Percentiles rank a stretch among this genome's conserved stretches.
Evolutionary conservation across 2,797 vertebrate species (phyloP).

Genomic region (Eulemur albifrons): DNA sequence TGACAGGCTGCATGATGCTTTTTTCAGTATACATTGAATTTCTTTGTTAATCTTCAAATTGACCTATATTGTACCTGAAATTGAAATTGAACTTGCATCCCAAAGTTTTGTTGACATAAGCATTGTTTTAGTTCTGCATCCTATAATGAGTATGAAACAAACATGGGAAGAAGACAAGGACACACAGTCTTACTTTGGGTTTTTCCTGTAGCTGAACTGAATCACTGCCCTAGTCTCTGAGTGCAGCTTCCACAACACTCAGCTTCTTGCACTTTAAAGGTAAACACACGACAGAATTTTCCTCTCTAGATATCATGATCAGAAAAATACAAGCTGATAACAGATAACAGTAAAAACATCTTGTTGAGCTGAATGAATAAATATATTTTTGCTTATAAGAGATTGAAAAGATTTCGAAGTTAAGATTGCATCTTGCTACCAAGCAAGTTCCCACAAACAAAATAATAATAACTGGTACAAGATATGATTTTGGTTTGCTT

Average conservation of each 20-base stretch:
- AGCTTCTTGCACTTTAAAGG: not conserved
- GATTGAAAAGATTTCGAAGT: not conserved
- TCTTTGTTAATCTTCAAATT: slow-evolving; percentile 37
- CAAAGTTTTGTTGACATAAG: not conserved
- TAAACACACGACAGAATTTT: not conserved
- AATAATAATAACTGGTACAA: not conserved
- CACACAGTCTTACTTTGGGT: not conserved
- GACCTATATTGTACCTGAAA: not conserved
- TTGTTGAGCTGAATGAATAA: not conserved
- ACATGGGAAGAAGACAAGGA: not conserved
- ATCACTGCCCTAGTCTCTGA: not conserved
- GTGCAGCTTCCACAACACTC: not conserved
- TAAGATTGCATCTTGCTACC: not conserved
- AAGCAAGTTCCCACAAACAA: not conserved
- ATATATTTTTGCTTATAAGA: not conserved
- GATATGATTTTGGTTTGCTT: not conserved
- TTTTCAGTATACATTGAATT: not conserved
- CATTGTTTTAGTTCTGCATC: not conserved
- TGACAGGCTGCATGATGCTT: not conserved
- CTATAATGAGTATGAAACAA: not conserved
- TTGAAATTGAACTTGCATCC: not conserved
- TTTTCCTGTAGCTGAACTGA: not conserved
- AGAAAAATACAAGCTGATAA: slow-evolving; percentile 12
- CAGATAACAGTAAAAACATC: not conserved
- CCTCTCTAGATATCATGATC: not conserved